These are phyloP conservation scores for Mus minutoides DNA, from an alignment of 2,797 vertebrate species.

Conservation along the genomic window DNA sequence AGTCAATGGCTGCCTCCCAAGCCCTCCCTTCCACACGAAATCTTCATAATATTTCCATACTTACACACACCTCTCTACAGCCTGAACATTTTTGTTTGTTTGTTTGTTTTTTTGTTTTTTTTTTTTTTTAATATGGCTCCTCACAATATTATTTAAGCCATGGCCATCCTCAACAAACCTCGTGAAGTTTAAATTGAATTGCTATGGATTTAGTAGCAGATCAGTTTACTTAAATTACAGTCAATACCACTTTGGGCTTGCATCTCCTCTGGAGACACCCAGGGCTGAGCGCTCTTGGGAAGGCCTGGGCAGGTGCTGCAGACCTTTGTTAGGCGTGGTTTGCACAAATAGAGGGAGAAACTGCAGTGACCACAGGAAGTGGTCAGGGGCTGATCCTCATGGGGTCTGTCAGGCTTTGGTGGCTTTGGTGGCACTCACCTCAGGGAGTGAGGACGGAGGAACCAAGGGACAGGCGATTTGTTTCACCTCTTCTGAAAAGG, in stretches of 20 bases:
- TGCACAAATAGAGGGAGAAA: not conserved
- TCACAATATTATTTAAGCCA: not conserved
- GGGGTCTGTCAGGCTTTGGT: not conserved
- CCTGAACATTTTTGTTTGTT: not conserved
- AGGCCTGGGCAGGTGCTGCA: not conserved
- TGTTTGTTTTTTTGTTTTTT: too few relatives aligned
- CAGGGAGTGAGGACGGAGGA: not conserved
- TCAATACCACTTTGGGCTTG: accelerated
- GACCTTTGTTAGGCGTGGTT: not conserved
- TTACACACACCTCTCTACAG: not conserved
- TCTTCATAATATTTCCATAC: not conserved
- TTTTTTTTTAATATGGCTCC: not conserved
- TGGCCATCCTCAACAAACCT: not conserved
- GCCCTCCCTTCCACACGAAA: not conserved
- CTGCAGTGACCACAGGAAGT: not conserved
- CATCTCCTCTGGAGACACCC: not conserved
- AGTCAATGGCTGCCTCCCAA: not conserved
- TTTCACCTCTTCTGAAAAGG: constrained; percentile 15
- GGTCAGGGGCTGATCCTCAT: too few relatives aligned
- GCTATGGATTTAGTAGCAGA: not conserved
- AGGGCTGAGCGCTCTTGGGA: not conserved
- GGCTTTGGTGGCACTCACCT: not conserved
- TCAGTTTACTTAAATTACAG: not conserved
- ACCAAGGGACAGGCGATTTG: not conserved
- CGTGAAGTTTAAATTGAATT: constrained; percentile 13